phyloP scores from a whole-genome alignment of 1,140 invertebrate genomes.

The Monochamus saltuarius region DNA sequence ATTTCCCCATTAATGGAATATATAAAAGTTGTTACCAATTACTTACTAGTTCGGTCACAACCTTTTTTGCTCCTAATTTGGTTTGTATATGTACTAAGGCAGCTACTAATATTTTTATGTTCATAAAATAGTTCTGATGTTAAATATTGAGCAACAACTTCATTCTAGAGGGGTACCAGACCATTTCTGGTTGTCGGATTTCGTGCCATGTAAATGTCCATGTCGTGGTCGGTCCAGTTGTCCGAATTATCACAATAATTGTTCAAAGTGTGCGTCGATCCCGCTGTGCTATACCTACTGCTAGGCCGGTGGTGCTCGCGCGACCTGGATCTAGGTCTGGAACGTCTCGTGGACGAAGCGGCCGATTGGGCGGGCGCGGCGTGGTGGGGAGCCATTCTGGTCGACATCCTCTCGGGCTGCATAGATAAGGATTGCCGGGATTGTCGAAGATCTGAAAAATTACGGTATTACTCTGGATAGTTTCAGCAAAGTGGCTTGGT shows the following conservation, averaged over 20 bases:
- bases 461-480: neutral
- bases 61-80: too few species aligned
- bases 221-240: slow-evolving; percentile 94
- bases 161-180: slow-evolving; percentile 67
- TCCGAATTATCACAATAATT: slow-evolving; percentile 85
- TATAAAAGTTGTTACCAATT: too few species aligned
- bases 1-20: too few species aligned
- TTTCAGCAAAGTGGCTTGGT: too few species aligned
- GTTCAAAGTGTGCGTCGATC: slow-evolving; percentile 76
- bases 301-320: slow-evolving; percentile 60
- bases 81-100: too few species aligned
- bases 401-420: slow-evolving; percentile 76
- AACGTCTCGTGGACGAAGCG: slow-evolving; percentile 66
- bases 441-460: slow-evolving; percentile 71
- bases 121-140: neutral
- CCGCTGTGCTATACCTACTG: slow-evolving; percentile 68
- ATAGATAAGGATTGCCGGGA: slow-evolving; percentile 78
- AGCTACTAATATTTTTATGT: too few species aligned
- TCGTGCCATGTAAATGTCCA: slow-evolving; percentile 92
- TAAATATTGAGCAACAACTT: neutral
- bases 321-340: slow-evolving; percentile 64
- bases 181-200: slow-evolving; percentile 84
- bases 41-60: too few species aligned
- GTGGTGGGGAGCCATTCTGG: slow-evolving; percentile 58
- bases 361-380: slow-evolving; percentile 50